These are phyloP conservation scores for Cynopterus sphinx DNA, from an alignment of 2,797 vertebrate species.

Conservation along the genomic window DNA sequence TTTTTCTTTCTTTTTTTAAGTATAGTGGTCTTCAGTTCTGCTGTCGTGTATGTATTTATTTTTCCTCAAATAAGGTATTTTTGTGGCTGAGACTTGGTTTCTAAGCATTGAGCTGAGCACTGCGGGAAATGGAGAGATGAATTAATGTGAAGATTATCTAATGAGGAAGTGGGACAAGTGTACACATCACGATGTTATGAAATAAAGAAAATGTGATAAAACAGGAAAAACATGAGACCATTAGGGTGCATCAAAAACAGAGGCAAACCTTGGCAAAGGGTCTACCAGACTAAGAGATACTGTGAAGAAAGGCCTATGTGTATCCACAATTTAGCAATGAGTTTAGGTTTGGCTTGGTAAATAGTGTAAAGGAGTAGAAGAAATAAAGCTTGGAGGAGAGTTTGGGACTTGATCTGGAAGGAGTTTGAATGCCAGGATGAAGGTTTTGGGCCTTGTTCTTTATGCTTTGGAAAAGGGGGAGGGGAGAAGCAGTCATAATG, in stretches of 20 bases:
- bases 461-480: not conserved
- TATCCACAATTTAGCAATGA: not conserved
- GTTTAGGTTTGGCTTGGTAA: not conserved
- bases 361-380: not conserved
- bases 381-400: not conserved
- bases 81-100: not conserved
- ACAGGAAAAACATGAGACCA: not conserved
- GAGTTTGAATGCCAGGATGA: not conserved
- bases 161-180: not conserved
- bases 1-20: not conserved
- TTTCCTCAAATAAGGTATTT: not conserved
- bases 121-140: not conserved
- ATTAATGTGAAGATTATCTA: not conserved
- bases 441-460: not conserved
- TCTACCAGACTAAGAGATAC: not conserved
- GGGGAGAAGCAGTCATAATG: fast-evolving
- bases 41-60: not conserved
- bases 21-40: not conserved
- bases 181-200: not conserved
- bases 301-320: not conserved
- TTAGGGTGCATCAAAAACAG: not conserved
- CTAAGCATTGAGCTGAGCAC: not conserved
- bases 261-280: not conserved
- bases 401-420: not conserved
- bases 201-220: not conserved